These are phyloP conservation scores for Drosophila engyochracea DNA, from an alignment of 2,888 invertebrate species.

Conservation along the genomic window DNA sequence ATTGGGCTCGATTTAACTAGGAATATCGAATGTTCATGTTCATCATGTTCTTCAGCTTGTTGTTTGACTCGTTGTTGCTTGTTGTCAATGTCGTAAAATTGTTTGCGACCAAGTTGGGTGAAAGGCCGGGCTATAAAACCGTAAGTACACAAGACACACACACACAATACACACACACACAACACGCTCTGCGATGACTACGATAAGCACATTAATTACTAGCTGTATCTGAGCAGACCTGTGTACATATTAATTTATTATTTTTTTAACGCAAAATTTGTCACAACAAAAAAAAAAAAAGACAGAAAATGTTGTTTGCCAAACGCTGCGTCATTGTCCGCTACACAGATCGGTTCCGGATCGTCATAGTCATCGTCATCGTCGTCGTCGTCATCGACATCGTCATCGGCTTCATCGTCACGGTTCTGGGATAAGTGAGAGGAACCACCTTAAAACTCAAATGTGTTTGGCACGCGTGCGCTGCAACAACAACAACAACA, in stretches of 20 bases:
- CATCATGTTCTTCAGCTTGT: slow-evolving; percentile 22
- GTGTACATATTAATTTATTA: slow-evolving; percentile 2
- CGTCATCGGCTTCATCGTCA: slow-evolving; percentile 46
- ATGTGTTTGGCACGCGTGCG: slow-evolving; percentile 72
- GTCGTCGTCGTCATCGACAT: slow-evolving; percentile 33
- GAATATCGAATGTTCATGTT: slow-evolving; percentile 16
- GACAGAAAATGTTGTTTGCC: slow-evolving; percentile 25
- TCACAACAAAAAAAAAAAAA: slow-evolving; percentile 35
- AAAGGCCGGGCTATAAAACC: slow-evolving; percentile 69
- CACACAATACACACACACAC: neutral
- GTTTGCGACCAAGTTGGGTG: slow-evolving; percentile 64
- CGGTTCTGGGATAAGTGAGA: slow-evolving; percentile 39
- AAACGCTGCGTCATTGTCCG: slow-evolving; percentile 49
- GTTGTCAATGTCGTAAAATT: slow-evolving; percentile 73
- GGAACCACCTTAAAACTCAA: slow-evolving; percentile 36
- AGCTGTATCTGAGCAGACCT: slow-evolving; percentile 13
- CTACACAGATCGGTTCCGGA: slow-evolving; percentile 20
- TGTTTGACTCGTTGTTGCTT: slow-evolving; percentile 9
- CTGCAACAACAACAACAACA: slow-evolving; percentile 20
- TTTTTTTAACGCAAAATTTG: slow-evolving; percentile 38
- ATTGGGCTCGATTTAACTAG: slow-evolving; percentile 70
- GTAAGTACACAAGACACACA: slow-evolving; percentile 54
- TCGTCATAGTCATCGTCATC: slow-evolving; percentile 31
- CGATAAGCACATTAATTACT: slow-evolving; percentile 49
- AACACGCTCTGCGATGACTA: slow-evolving; percentile 5